Evolutionary conservation across 2,888 invertebrate species (phyloP).

Genomic region (Leucozona laternaria): DNA sequence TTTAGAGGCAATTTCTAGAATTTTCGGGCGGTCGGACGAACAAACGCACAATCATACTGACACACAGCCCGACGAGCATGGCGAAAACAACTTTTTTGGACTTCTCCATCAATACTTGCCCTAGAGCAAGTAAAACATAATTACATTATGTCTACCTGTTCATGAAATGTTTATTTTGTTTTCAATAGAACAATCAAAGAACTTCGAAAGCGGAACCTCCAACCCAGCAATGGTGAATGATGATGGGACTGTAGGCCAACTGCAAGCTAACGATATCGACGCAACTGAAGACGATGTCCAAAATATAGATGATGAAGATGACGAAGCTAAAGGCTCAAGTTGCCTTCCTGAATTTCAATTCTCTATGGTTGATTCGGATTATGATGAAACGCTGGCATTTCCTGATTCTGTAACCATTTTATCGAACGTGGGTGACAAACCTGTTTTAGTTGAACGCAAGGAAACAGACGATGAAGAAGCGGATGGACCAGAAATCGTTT

Average conservation of each 20-base stretch:
- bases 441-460: conserved; percentile 84
- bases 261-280: conserved; percentile 76
- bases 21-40: no score
- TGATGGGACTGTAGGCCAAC: conserved; percentile 78
- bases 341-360: conserved; percentile 85
- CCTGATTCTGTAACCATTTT: conserved; percentile 90
- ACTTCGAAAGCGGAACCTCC: not conserved
- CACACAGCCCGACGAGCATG: no score
- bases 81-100: no score
- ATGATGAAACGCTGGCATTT: conserved; percentile 91
- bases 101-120: no score
- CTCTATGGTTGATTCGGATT: conserved; percentile 88
- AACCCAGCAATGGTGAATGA: conserved; percentile 77
- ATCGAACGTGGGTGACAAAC: conserved; percentile 85
- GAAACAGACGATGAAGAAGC: conserved; percentile 80
- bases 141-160: no score
- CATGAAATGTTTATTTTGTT: not conserved
- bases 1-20: no score
- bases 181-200: not conserved
- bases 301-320: conserved; percentile 52
- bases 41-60: no score
- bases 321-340: conserved; percentile 77
- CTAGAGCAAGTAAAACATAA: no score
- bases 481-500: conserved; percentile 70
- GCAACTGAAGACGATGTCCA: conserved; percentile 70